Conservation (phyloP, 2,888 invertebrate genomes). For the Aproaerema taeniolella region DNA sequence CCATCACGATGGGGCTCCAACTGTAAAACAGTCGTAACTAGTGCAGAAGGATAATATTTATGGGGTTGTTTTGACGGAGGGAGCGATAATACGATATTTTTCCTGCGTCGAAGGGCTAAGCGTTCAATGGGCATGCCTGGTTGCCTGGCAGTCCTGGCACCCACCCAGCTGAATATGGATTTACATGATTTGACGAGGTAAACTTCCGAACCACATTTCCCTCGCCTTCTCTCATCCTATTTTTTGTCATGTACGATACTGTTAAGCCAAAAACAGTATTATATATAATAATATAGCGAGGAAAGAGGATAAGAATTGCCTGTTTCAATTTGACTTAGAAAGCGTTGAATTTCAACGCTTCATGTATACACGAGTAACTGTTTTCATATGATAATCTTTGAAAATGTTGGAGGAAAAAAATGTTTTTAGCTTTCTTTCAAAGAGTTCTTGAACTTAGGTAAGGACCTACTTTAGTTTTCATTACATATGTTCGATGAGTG, state of each 20-base stretch:
- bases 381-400: too few relatives aligned
- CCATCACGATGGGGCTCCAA: conserved; percentile 25
- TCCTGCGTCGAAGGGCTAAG: conserved; percentile 25
- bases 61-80: conserved; percentile 47
- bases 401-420: too few relatives aligned
- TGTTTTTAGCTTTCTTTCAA: too few relatives aligned
- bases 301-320: too few relatives aligned
- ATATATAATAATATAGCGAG: too few relatives aligned
- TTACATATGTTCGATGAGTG: too few relatives aligned
- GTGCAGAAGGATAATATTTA: conserved; percentile 47
- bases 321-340: too few relatives aligned
- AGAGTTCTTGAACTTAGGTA: too few relatives aligned
- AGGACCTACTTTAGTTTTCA: too few relatives aligned
- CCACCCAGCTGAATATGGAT: background rate
- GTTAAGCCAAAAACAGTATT: too few relatives aligned
- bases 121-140: conserved; percentile 42
- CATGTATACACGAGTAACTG: background rate
- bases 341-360: background rate
- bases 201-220: background rate
- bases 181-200: background rate
- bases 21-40: conserved; percentile 37
- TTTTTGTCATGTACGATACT: background rate
- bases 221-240: background rate
- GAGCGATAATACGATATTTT: conserved; percentile 37
- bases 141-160: conserved; percentile 4